Conservation (phyloP, 1,140 invertebrate species). For the Sminthurinus signatus region DNA sequence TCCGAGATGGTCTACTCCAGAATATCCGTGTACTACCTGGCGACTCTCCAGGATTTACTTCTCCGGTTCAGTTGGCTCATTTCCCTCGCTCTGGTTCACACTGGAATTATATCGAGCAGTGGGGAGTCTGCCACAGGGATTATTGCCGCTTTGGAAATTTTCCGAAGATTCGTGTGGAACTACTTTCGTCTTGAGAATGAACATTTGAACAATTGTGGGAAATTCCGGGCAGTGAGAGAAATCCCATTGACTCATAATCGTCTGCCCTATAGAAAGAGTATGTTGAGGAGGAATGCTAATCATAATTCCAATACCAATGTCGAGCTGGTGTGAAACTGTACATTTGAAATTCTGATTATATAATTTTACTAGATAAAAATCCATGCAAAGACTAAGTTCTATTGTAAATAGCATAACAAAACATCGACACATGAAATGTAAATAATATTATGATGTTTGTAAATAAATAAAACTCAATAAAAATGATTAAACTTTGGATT, state of each 20-base stretch:
- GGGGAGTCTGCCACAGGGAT: constrained; percentile 82
- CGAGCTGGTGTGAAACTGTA: too few species aligned
- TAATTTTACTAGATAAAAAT: too few species aligned
- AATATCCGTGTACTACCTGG: constrained; percentile 87
- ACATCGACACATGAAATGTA: too few species aligned
- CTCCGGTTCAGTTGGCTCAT: constrained; percentile 88
- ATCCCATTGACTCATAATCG: constrained; percentile 92
- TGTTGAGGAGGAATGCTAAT: too few species aligned
- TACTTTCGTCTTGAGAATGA: constrained; percentile 99
- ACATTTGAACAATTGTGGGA: constrained; percentile 99
- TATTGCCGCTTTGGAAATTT: constrained; percentile 86
- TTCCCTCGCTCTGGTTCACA: constrained; percentile 79
- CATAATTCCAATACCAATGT: too few species aligned
- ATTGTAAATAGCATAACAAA: too few species aligned
- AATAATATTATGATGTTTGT: too few species aligned
- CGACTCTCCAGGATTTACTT: constrained; percentile 91
- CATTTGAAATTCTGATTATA: too few species aligned
- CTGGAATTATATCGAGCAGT: constrained; percentile 72
- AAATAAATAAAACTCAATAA: too few species aligned
- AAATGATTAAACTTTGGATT: too few species aligned
- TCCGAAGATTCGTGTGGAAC: constrained; percentile 96
- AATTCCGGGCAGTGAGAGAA: constrained; percentile 96
- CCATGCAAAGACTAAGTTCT: too few species aligned
- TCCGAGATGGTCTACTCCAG: constrained; percentile 60
- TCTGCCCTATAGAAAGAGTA: too few species aligned